Base-by-base conservation (phyloP, 2,797 vertebrate species). In the Gadopsis bispinosus region DNA sequence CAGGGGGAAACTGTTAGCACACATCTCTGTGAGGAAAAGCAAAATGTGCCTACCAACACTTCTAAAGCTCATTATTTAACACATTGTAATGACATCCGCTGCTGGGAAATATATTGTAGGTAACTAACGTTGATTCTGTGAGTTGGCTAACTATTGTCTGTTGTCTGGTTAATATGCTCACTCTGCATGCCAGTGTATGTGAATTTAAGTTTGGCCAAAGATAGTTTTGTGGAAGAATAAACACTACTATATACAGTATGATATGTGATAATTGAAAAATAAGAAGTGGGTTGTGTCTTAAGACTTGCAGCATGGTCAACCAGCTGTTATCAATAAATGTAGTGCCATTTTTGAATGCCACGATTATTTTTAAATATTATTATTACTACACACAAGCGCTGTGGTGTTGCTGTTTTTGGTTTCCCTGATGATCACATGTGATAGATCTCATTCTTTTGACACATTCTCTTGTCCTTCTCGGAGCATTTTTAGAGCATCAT, bases 401-500 rank as follows among this genome's bases (percentile, higher is more conserved):
- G 45, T 43, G 55, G 20, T 60, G 56, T 71, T 87, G 76, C 59
- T 77, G 69, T 80, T 67, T 43, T 5, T 58, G 39, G 39, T 61
- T 66, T 83, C 82, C 75, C 65, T 17, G 8, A 63, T 72, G 71
- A 72, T 78, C 51, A 35, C 19, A 16, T 82, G 66, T 59, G 68
- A 70, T 67, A 82, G 56, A 80, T 73, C 3, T 64, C 26, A 61
- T 70, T 74, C 43, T 41, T 73, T 45, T 84, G 43, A 81, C 66
- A 74, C 33, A 64, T 51, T 76, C 75, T 29, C 4, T 10, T 47
- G 4, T 51, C 13, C 14, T 62, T 77, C 69, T 74, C 17, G 45
- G n/a, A 60, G 7, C 33, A 35, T 70, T 63, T 79, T 76, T 64
- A 73, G 65, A 54, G 14, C 39, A 37, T 74, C 22, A 73, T 14